phyloP scores from a whole-genome alignment of 2,113 vertebrate species.

The Lycaon pictus region DNA sequence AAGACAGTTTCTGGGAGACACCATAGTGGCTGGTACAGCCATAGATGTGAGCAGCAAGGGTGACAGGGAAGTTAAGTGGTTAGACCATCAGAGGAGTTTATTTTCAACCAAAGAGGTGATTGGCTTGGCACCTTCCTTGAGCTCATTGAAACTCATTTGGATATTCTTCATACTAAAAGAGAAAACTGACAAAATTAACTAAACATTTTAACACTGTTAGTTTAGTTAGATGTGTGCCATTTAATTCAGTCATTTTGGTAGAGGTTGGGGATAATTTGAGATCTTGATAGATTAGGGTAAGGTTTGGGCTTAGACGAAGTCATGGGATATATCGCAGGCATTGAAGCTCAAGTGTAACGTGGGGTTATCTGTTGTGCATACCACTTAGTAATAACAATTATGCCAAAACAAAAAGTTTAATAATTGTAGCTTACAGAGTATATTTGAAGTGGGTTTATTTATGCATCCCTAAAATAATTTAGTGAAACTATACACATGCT shows the following conservation, averaged over 20 bases:
- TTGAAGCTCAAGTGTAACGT: background rate
- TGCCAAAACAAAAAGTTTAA: background rate
- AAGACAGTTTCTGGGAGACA: background rate
- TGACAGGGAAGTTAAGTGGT: background rate
- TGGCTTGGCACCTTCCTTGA: background rate
- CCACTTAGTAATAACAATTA: background rate
- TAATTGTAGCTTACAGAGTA: background rate
- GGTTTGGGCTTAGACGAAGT: background rate
- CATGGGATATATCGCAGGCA: accelerated
- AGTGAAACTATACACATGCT: background rate
- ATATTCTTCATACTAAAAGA: background rate
- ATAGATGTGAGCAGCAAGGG: background rate
- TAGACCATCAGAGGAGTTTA: background rate
- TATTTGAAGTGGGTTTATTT: background rate
- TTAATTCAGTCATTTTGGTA: background rate
- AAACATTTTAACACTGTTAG: background rate
- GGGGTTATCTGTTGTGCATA: background rate
- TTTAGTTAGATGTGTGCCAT: background rate
- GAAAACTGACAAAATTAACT: background rate
- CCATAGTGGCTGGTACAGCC: accelerated
- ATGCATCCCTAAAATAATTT: background rate
- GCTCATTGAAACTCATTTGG: background rate
- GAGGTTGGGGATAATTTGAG: background rate
- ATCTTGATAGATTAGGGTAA: background rate
- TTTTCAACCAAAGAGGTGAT: background rate